Evolutionary conservation across 2,797 vertebrate genomes (phyloP), one percentile per base, ranked within the genome.

Genomic region (Acipenser oxyrinchus): DNA sequence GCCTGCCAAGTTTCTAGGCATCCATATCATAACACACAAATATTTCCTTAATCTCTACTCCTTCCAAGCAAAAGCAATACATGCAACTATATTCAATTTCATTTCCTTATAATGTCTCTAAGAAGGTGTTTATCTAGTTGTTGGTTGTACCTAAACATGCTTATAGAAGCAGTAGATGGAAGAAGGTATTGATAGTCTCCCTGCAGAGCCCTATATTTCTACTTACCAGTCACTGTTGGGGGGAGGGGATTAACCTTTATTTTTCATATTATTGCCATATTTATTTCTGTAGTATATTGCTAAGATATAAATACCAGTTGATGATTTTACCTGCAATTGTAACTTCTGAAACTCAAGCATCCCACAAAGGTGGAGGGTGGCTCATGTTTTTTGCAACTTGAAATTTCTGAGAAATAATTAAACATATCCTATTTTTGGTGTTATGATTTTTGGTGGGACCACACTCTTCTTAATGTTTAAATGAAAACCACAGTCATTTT

Each of bases 41-140:
- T 71, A 65, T 73, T 66, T 58, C 51, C 74, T 37, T 37, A 37
- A 37, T 37, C 37, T 37, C 37, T 37, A 37, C 37, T 37, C 37
- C 37, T 37, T 77, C 67, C 65, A 10, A 66, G 62, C 68, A 63
- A 73, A 72, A 63, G 68, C 68, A 65, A 48, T 48, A 50, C 77
- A 75, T 73, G 72, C 70, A 73, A 70, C 72, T 73, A 68, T 76
- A 72, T 73, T 72, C 68, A 77, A 77, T 74, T 77, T 74, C 66
- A 78, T 72, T 72, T 74, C 55, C 53, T 68, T 67, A 64, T 62
- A 75, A 73, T 69, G 58, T 58, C 63, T 66, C 48, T 71, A 74
- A 72, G 65, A 75, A 68, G 68, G 65, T 71, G 64, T 74, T 76
- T 63, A 73, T 64, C 71, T 48, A 74, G 68, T 72, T 65, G 49